These are phyloP conservation scores for Heliothis peltigera DNA, from an alignment of 2,888 invertebrate species.

Conservation along the genomic window DNA sequence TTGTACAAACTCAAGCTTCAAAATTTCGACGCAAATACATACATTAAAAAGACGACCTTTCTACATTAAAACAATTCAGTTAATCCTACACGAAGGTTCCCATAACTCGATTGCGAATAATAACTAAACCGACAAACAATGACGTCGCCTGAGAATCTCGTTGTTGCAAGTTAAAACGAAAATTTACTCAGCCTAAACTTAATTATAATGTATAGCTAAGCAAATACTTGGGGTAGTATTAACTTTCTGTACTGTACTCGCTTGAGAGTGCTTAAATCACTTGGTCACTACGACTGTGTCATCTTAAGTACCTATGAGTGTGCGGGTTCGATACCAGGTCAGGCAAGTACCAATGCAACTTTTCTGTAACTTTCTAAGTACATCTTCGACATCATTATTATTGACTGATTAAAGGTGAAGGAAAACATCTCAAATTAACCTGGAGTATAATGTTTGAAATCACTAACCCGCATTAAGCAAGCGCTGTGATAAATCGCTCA, in stretches of 20 bases:
- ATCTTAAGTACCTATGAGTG: too few species aligned
- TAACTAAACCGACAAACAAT: constrained; percentile 75
- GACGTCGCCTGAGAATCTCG: constrained; percentile 66
- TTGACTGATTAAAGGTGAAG: too few species aligned
- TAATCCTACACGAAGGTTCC: constrained; percentile 59
- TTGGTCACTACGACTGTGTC: too few species aligned
- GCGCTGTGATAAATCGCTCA: too few species aligned
- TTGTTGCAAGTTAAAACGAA: constrained; percentile 70
- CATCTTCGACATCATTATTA: too few species aligned
- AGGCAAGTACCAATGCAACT: too few species aligned
- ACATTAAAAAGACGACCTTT: constrained; percentile 62
- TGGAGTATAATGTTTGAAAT: too few species aligned
- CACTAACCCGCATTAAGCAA: too few species aligned
- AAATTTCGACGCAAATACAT: constrained; percentile 56
- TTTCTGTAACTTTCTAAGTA: too few species aligned
- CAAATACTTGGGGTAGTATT: constrained; percentile 61
- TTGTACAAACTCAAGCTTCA: constrained; percentile 44
- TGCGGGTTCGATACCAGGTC: too few species aligned
- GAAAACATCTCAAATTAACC: too few species aligned
- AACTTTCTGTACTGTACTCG: constrained; percentile 67
- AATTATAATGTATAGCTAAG: constrained; percentile 65
- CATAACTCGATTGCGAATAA: constrained; percentile 71
- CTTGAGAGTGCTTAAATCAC: too few species aligned
- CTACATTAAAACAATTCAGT: constrained; percentile 62
- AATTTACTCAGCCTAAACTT: constrained; percentile 71